These are phyloP conservation scores for Zhengitettix transpicula DNA, from an alignment of 2,888 invertebrate species.

Conservation along the genomic window DNA sequence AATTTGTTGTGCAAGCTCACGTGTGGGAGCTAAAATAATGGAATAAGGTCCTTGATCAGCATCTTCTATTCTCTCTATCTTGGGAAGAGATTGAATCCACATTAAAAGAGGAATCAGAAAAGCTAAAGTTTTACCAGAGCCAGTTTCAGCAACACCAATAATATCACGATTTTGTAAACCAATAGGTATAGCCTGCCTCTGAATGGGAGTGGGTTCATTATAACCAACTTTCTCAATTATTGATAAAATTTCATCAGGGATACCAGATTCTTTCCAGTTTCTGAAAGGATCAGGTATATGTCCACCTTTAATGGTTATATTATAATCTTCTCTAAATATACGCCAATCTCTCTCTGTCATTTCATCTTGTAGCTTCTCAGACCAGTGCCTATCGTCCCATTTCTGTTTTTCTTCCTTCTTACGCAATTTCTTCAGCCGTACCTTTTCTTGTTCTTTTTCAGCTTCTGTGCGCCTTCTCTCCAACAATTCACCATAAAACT, in stretches of 20 bases:
- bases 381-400: conserved; percentile 99
- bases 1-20: conserved; percentile 97
- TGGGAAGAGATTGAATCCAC: conserved; percentile 96
- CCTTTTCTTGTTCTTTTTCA: conserved; percentile 91
- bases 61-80: conserved; percentile 80
- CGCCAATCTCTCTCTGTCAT: conserved; percentile 99
- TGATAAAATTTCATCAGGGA: conserved; percentile 79
- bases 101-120: conserved; percentile 92
- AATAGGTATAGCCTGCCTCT: conserved; percentile 97
- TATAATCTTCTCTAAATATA: conserved; percentile 98
- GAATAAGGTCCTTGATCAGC: conserved; percentile 96
- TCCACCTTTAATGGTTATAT: conserved; percentile 95
- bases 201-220: conserved; percentile 97
- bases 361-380: conserved; percentile 79
- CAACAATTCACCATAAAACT: conserved; percentile 89
- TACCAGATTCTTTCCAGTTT: conserved; percentile 84
- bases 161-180: conserved; percentile 82
- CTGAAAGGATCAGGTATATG: conserved; percentile 92
- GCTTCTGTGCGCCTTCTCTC: conserved; percentile 90
- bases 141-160: conserved; percentile 98
- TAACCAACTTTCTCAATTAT: conserved; percentile 91
- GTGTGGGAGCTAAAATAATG: conserved; percentile 96
- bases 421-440: conserved; percentile 79
- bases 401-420: conserved; percentile 94
- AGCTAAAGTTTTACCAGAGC: conserved; percentile 96